These are phyloP conservation scores for Anthophora plumipes DNA, from an alignment of 2,888 invertebrate genomes.

Conservation along the genomic window DNA sequence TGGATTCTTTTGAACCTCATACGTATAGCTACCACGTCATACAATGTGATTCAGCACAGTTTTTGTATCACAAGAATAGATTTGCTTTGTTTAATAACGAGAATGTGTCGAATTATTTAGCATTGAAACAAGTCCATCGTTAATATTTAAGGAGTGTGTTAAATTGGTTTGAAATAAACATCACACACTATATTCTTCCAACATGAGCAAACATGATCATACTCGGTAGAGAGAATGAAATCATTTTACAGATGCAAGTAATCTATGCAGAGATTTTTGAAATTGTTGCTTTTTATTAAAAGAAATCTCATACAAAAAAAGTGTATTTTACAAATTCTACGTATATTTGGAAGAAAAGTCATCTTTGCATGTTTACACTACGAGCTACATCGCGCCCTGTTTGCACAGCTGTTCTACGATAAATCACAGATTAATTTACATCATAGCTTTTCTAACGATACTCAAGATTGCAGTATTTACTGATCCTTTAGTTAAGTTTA, in stretches of 20 bases:
- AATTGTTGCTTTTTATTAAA: not conserved
- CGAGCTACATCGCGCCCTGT: not conserved
- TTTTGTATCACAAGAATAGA: not conserved
- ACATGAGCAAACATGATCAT: not conserved
- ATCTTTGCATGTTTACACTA: not conserved
- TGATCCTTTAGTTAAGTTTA: not conserved
- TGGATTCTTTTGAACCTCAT: no score
- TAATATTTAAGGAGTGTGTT: not conserved
- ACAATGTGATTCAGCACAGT: not conserved
- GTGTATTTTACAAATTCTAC: not conserved
- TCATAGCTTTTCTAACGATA: not conserved
- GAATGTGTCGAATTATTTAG: not conserved
- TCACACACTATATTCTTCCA: not conserved
- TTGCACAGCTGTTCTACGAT: conserved; percentile 6
- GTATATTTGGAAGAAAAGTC: not conserved
- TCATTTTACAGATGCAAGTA: no score
- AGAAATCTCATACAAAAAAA: not conserved
- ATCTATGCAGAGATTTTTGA: no score
- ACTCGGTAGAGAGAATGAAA: no score
- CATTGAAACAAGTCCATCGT: not conserved
- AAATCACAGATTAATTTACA: not conserved
- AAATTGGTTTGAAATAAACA: not conserved
- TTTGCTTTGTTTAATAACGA: not conserved
- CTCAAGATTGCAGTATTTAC: not conserved
- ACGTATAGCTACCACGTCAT: no score